A percentile compares a stretch with the other conserved stretches of the same genome.
Evolutionary conservation across 2,797 vertebrate genomes (phyloP).

Genomic region (Ctenopoma multispine): DNA sequence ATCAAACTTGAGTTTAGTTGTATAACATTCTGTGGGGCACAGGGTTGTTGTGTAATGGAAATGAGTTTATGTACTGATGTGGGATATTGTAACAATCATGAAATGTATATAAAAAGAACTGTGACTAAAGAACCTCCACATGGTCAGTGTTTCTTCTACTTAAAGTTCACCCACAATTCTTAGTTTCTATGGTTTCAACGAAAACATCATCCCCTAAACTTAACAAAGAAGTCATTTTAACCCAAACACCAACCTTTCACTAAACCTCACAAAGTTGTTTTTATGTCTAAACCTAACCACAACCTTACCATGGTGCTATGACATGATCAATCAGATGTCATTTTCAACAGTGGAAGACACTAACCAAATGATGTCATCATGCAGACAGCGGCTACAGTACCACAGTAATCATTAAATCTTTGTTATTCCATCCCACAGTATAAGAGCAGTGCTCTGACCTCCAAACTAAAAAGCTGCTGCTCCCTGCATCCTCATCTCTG

Average conservation of each 20-base stretch:
- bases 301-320: too few relatives aligned
- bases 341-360: not conserved
- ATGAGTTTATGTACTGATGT: too few relatives aligned
- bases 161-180: too few relatives aligned
- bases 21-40: too few relatives aligned
- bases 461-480: not conserved
- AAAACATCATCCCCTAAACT: too few relatives aligned
- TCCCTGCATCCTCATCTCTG: not conserved
- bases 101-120: too few relatives aligned
- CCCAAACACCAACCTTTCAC: not conserved
- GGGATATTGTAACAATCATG: too few relatives aligned
- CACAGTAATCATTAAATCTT: not conserved
- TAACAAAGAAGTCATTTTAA: not conserved
- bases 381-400: not conserved
- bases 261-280: not conserved
- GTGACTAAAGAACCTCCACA: too few relatives aligned
- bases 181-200: too few relatives aligned
- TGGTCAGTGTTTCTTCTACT: too few relatives aligned
- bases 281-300: not conserved
- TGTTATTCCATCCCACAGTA: not conserved
- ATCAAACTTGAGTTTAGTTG: too few relatives aligned
- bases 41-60: too few relatives aligned
- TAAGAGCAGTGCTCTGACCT: not conserved
- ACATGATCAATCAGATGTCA: not conserved
- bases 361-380: not conserved